Percentiles rank a stretch among this genome's conserved stretches.
Evolutionary conservation across 1,140 invertebrate genomes (phyloP).

Genomic region (Drosophila murphyi): DNA sequence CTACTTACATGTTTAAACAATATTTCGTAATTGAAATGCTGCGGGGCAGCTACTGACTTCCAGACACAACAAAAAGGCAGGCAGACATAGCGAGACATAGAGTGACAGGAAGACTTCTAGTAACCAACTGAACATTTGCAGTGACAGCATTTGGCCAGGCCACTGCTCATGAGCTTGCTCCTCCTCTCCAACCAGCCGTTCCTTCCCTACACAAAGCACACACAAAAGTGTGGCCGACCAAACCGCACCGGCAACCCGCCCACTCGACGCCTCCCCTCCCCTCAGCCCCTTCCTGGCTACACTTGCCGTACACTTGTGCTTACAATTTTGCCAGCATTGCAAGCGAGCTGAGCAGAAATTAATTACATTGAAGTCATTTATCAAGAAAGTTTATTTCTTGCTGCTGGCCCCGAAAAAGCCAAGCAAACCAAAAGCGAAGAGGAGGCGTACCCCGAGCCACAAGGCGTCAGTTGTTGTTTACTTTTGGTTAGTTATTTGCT

Average conservation of each 20-base stretch:
- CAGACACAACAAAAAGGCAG: constrained; percentile 10
- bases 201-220: constrained; percentile 21
- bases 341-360: constrained; percentile 78
- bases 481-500: constrained; percentile 65
- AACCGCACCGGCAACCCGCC: constrained; percentile 11
- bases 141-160: constrained; percentile 65
- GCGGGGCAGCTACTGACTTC: constrained; percentile 56
- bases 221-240: constrained; percentile 19
- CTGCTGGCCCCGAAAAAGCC: constrained; percentile 36
- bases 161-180: constrained; percentile 66
- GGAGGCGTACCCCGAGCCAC: constrained; percentile 54
- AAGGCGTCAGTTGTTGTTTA: constrained; percentile 79
- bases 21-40: constrained; percentile 81
- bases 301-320: constrained; percentile 40
- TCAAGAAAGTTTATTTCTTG: constrained; percentile 83
- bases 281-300: constrained; percentile 10
- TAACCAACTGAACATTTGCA: constrained; percentile 67
- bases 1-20: constrained; percentile 79
- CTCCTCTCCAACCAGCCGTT: background rate
- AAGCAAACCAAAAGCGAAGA: constrained; percentile 48
- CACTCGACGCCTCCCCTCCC: background rate
- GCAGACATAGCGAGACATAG: background rate
- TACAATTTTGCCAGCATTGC: constrained; percentile 55
- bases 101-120: constrained; percentile 5
- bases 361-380: constrained; percentile 83